phyloP scores from a whole-genome alignment of 2,797 vertebrate genomes.

The Muraenolepis orangiensis region DNA sequence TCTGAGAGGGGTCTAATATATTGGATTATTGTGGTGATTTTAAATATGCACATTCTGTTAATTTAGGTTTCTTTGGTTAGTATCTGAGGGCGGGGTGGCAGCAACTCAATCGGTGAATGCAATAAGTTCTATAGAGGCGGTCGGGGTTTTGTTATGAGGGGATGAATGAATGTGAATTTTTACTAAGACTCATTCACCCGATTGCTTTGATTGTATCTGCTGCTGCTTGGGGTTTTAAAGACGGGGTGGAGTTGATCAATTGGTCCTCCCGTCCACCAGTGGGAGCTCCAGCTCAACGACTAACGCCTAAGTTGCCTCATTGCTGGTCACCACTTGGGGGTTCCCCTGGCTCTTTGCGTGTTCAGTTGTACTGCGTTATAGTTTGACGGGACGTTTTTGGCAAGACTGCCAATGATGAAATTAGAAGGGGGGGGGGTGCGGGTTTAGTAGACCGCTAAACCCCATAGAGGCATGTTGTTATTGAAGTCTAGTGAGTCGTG shows the following conservation, averaged over 20 bases:
- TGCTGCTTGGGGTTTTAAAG: constrained; percentile 62
- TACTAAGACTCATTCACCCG: constrained; percentile 28
- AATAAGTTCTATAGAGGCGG: constrained; percentile 66
- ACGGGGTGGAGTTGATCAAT: constrained; percentile 48
- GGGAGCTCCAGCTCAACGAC: constrained; percentile 54
- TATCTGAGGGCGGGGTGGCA: constrained; percentile 40
- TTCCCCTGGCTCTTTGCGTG: constrained; percentile 9
- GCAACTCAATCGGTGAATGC: constrained; percentile 69
- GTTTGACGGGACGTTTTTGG: no score
- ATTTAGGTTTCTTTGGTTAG: constrained; percentile 42
- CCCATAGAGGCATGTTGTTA: no score
- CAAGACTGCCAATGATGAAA: no score
- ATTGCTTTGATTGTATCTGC: constrained; percentile 65
- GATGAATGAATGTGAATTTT: constrained; percentile 74
- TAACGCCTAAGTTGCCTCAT: constrained; percentile 65
- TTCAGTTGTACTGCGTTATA: not conserved
- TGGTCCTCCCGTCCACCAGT: constrained; percentile 52
- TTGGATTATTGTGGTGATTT: constrained; percentile 71
- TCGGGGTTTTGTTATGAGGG: constrained; percentile 59
- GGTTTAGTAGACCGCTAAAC: no score
- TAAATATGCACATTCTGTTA: constrained; percentile 58
- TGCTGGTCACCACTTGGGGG: constrained; percentile 38
- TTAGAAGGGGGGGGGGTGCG: no score
- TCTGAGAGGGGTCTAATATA: constrained; percentile 75
- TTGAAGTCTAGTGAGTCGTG: not conserved